These are phyloP conservation scores for Drepana arcuata DNA, from an alignment of 1,140 invertebrate species.

Conservation along the genomic window DNA sequence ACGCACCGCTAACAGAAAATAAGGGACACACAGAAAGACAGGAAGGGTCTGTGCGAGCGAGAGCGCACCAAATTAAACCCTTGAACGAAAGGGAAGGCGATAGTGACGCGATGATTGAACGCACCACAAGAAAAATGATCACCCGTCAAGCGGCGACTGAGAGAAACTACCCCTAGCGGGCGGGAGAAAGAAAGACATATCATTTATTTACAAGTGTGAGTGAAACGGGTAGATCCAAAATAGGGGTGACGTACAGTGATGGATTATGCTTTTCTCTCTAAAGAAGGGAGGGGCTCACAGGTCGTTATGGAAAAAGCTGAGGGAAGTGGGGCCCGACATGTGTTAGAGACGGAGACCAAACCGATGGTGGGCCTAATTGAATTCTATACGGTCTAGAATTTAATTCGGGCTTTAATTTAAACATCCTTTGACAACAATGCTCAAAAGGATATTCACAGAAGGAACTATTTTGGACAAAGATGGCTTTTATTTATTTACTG, in stretches of 20 bases:
- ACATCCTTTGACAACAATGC: no score
- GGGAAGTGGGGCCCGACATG: conserved; percentile 66
- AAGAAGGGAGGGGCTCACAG: conserved; percentile 72
- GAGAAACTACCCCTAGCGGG: conserved; percentile 73
- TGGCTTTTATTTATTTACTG: no score
- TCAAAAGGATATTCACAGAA: no score
- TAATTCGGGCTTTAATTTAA: no score
- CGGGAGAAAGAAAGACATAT: conserved; percentile 40
- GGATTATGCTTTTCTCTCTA: conserved; percentile 74
- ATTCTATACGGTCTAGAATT: conserved; percentile 42
- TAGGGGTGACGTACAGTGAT: conserved; percentile 74
- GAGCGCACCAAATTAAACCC: conserved; percentile 37
- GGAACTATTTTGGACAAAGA: no score
- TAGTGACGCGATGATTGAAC: conserved; percentile 74
- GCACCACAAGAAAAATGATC: conserved; percentile 74
- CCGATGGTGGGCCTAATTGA: conserved; percentile 63
- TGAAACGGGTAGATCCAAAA: conserved; percentile 58
- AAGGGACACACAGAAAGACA: conserved; percentile 70
- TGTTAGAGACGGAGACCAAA: conserved; percentile 54
- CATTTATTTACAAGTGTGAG: conserved; percentile 21
- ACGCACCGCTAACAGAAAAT: conserved; percentile 72
- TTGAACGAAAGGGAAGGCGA: conserved; percentile 52
- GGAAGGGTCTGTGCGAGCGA: conserved; percentile 61
- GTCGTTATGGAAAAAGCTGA: conserved; percentile 74
- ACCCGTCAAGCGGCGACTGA: conserved; percentile 73